Base-by-base conservation (phyloP, 2,888 invertebrate species). In the Trissonchulus latispiculum region DNA sequence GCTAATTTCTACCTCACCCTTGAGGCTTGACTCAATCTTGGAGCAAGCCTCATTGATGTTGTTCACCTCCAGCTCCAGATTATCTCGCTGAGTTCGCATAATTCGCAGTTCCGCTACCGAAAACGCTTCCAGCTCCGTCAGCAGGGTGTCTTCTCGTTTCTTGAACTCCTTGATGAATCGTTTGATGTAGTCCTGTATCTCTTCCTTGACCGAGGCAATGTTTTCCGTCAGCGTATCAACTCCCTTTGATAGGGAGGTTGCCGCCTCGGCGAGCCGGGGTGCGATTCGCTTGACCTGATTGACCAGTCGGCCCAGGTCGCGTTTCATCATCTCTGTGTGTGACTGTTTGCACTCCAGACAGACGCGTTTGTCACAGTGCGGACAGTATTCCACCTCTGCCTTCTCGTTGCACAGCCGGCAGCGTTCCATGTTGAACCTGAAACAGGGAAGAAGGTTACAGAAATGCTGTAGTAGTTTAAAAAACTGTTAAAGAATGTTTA, bases 11-110 rank as follows among this genome's bases (percentile, higher is more conserved):
- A 77, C 77, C 73, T 77, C 81, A 77, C 72, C 79, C 77, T 81
- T 74, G 18, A 77, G 77, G 23, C 93, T 91, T 84, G 93, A 93
- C 84, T 96, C 95, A 70, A 93, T 93, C 81, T 95, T 87, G 84
- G 96, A 95, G 86, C 95, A 95, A 85, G 96, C 97, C 83, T 95
- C 94, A 82, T 90, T 89, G 81, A 97, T 93, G 85, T 96, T 97
- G 78, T 90, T 89, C 83, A 95, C 90, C 86, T 99, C 97, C 83
- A 91, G 88, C 84, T 95, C 95, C 79, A 97, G 87, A 85, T 93
- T 95, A 84, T 93, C 93, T 85, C 94, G 93, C 71, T 95, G 87
- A 77, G 91, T 89, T 73, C 90, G 90, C 76, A 95, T 87, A 80
- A 91, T 90, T 79, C 92, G 88, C 80, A 92, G 87, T 86, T 97